Evolutionary conservation across 2,113 vertebrate genomes (phyloP).

Genomic region (Otus sunia): DNA sequence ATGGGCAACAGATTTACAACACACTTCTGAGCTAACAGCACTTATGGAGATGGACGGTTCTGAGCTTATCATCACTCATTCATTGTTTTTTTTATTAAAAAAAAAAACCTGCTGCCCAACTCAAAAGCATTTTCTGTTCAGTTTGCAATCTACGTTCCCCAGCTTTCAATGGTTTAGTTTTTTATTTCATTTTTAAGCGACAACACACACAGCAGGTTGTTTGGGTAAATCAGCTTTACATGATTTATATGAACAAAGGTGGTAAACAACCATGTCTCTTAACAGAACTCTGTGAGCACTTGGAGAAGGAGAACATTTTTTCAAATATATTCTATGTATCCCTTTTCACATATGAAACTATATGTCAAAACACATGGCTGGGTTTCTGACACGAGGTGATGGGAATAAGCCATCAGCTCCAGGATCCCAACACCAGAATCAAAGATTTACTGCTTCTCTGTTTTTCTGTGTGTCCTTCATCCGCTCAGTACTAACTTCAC

Average conservation of each 20-base stretch:
- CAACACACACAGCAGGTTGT: background rate
- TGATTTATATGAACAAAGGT: conserved; percentile 15
- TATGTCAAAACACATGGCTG: conserved; percentile 2
- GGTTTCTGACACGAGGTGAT: background rate
- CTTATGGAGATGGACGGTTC: conserved; percentile 4
- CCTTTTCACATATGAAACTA: background rate
- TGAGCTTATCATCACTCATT: conserved; percentile 12
- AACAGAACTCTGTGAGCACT: background rate
- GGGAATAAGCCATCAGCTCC: background rate
- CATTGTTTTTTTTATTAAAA: background rate
- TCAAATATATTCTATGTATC: background rate
- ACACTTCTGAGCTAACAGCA: background rate
- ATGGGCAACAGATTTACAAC: background rate
- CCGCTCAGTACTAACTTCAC: background rate
- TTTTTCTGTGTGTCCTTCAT: background rate
- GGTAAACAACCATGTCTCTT: background rate
- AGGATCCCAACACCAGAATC: background rate
- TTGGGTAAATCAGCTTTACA: background rate
- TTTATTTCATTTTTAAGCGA: conserved; percentile 12
- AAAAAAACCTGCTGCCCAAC: background rate
- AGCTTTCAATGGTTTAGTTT: background rate
- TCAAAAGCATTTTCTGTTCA: background rate
- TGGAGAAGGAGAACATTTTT: background rate
- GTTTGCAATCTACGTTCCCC: background rate
- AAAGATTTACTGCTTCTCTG: background rate